phyloP scores from a whole-genome alignment of 2,888 invertebrate species.

The Sminthurinus aureus region DNA sequence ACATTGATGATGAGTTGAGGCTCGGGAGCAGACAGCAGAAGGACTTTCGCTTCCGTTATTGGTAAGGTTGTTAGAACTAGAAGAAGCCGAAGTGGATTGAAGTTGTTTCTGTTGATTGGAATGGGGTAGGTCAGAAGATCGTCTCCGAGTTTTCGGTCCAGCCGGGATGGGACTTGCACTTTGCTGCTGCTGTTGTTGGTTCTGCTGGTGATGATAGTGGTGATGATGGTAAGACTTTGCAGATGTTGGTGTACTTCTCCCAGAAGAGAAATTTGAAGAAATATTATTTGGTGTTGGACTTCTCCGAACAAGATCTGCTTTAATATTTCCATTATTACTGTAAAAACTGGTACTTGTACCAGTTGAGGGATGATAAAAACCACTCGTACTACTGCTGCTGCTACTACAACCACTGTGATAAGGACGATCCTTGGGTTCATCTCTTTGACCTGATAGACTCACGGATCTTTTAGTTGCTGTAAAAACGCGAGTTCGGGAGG shows the following conservation, averaged over 20 bases:
- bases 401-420: slow-evolving; percentile 43
- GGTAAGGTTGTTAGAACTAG: slow-evolving; percentile 28
- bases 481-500: slow-evolving; percentile 51
- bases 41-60: not conserved
- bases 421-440: slow-evolving; percentile 2
- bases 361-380: not conserved
- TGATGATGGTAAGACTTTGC: slow-evolving; percentile 44
- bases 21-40: slow-evolving; percentile 25
- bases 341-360: not conserved
- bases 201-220: slow-evolving; percentile 33
- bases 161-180: slow-evolving; percentile 28
- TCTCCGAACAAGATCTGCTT: slow-evolving; percentile 45
- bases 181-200: slow-evolving; percentile 37
- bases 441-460: slow-evolving; percentile 33
- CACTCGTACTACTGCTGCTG: not conserved
- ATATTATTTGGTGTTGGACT: slow-evolving; percentile 50
- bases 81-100: not conserved
- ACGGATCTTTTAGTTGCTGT: slow-evolving; percentile 52
- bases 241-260: slow-evolving; percentile 49
- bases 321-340: slow-evolving; percentile 2
- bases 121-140: slow-evolving; percentile 45
- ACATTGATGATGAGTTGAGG: slow-evolving; percentile 38
- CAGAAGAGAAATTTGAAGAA: slow-evolving; percentile 40
- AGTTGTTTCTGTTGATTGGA: slow-evolving; percentile 12
- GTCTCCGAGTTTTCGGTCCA: slow-evolving; percentile 45